Conservation (phyloP, 2,113 vertebrate genomes). For the Lepidothrix coronata region DNA sequence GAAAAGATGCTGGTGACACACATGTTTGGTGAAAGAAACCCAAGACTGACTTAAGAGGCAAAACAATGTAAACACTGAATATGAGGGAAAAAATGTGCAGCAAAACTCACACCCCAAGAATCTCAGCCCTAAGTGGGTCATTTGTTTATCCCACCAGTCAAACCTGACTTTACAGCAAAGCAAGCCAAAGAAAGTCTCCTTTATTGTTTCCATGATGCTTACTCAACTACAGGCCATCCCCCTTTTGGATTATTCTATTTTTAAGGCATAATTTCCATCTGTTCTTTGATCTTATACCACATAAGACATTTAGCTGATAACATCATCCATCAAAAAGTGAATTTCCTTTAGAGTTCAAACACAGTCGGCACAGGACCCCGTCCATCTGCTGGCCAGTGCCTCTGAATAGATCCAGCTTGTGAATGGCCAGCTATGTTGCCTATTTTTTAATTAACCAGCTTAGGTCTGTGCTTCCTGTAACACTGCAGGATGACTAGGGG, state of each 20-base stretch:
- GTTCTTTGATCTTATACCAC: constrained; percentile 75
- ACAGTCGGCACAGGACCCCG: constrained; percentile 34
- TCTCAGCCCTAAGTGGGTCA: neutral
- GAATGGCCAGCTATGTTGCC: constrained; percentile 31
- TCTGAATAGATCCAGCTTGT: constrained; percentile 52
- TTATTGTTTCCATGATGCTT: constrained; percentile 71
- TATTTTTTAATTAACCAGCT: constrained; percentile 40
- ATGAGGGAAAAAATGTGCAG: neutral
- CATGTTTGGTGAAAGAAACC: neutral
- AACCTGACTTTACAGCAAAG: constrained; percentile 40
- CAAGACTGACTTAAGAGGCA: neutral
- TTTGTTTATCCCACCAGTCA: constrained; percentile 24
- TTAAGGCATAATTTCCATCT: constrained; percentile 74
- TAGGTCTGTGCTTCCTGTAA: neutral
- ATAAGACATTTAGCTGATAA: constrained; percentile 71
- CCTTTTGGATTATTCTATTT: constrained; percentile 75
- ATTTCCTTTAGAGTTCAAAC: constrained; percentile 60
- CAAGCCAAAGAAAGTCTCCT: constrained; percentile 70
- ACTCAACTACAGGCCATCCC: constrained; percentile 69
- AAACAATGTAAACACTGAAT: neutral
- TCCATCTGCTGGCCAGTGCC: constrained; percentile 48
- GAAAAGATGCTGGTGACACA: neutral
- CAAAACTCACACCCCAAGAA: neutral
- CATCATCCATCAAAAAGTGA: constrained; percentile 62
- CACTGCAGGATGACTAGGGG: neutral